These are phyloP conservation scores for Nomada hirtipes DNA, from an alignment of 2,888 invertebrate species.

Conservation along the genomic window DNA sequence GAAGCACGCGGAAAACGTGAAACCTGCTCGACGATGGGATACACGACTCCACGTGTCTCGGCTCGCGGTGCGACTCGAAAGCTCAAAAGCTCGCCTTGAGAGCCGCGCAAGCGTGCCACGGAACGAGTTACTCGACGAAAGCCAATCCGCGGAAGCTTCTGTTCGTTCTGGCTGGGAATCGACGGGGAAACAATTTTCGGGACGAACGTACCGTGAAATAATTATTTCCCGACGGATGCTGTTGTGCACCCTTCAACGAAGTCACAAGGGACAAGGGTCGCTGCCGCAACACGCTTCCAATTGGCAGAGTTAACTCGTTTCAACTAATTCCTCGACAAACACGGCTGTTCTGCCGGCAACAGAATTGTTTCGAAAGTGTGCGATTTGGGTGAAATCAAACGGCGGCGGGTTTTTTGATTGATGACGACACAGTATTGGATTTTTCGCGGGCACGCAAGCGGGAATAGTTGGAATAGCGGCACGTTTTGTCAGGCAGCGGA, in stretches of 20 bases:
- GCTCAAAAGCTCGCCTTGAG: slow-evolving; percentile 76
- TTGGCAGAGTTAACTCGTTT: no score
- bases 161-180: slow-evolving; percentile 40
- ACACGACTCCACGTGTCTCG: slow-evolving; percentile 79
- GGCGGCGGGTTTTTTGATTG: not conserved
- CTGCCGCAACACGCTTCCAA: no score
- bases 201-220: slow-evolving; percentile 8
- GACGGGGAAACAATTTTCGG: slow-evolving; percentile 45
- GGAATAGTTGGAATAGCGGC: not conserved
- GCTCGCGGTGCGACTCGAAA: slow-evolving; percentile 74
- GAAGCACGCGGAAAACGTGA: slow-evolving; percentile 44
- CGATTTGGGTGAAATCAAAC: not conserved
- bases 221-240: slow-evolving; percentile 15
- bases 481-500: not conserved
- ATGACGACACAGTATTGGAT: not conserved
- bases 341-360: no score
- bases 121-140: slow-evolving; percentile 56
- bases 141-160: slow-evolving; percentile 47
- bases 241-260: no score
- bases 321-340: no score
- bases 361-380: not conserved
- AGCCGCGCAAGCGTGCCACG: slow-evolving; percentile 78
- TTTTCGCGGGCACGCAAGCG: not conserved
- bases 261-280: no score
- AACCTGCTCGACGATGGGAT: slow-evolving; percentile 64